phyloP scores from a whole-genome alignment of 2,113 vertebrate genomes.

The Scolopax mira region DNA sequence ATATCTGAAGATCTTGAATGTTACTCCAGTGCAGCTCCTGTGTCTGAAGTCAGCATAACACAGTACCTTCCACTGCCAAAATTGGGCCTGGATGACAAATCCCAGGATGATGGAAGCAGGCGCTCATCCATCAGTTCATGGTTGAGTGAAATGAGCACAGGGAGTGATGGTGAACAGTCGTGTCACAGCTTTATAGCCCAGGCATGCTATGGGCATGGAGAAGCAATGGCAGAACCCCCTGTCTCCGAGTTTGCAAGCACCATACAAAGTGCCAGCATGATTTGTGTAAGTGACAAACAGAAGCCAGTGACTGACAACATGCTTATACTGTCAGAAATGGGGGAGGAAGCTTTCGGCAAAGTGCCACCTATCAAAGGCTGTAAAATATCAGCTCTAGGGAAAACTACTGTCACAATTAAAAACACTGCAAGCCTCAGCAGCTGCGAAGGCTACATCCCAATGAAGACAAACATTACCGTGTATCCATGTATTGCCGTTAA shows the following conservation, averaged over 20 bases:
- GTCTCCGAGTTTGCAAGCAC: conserved; percentile 58
- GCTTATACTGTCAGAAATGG: conserved; percentile 69
- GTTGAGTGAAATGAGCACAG: conserved; percentile 90
- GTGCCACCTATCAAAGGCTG: conserved; percentile 72
- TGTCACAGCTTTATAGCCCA: conserved; percentile 88
- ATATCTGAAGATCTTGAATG: conserved; percentile 84
- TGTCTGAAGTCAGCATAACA: conserved; percentile 90
- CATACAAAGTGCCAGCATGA: conserved; percentile 51
- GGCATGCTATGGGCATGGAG: conserved; percentile 87
- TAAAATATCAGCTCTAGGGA: conserved; percentile 83
- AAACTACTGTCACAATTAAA: conserved; percentile 82
- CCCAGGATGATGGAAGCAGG: conserved; percentile 74
- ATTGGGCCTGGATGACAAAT: conserved; percentile 75
- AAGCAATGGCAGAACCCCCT: conserved; percentile 86
- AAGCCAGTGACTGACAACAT: conserved; percentile 72
- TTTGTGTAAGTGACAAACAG: conserved; percentile 67
- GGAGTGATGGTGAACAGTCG: conserved; percentile 89
- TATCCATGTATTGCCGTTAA: conserved; percentile 86
- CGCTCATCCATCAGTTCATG: conserved; percentile 92
- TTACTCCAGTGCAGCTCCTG: conserved; percentile 75
- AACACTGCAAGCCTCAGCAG: conserved; percentile 73
- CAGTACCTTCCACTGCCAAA: conserved; percentile 83
- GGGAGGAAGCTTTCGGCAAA: conserved; percentile 74
- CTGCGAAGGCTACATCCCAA: conserved; percentile 80
- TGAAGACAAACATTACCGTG: conserved; percentile 83